Evolutionary conservation across 2,113 vertebrate genomes (phyloP).

Genomic region (Corythaixoides concolor): DNA sequence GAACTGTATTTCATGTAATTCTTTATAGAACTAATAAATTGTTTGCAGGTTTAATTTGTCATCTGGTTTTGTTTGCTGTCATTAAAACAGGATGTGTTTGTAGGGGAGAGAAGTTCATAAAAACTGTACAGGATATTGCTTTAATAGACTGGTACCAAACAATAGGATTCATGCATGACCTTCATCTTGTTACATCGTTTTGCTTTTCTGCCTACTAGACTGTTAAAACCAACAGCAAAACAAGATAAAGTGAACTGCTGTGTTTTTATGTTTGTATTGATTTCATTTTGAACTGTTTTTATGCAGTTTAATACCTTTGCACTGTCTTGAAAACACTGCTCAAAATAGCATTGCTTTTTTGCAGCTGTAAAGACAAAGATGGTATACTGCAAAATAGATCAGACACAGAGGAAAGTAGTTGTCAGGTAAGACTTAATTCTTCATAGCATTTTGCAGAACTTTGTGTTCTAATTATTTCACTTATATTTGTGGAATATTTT

Average conservation of each 20-base stretch:
- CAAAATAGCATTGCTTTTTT: constrained; percentile 41
- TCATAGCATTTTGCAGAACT: constrained; percentile 60
- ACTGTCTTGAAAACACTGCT: not conserved
- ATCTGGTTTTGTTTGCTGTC: not conserved
- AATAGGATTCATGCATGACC: not conserved
- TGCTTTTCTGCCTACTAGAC: constrained; percentile 10
- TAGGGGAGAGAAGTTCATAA: constrained; percentile 45
- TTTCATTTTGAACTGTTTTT: not conserved
- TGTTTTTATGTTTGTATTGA: not conserved
- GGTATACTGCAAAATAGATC: constrained; percentile 99
- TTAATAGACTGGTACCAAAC: constrained; percentile 7
- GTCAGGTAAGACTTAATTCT: constrained; percentile 88
- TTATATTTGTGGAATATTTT: constrained; percentile 72
- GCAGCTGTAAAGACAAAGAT: constrained; percentile 98
- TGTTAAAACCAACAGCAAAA: constrained; percentile 11
- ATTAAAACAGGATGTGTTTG: constrained; percentile 45
- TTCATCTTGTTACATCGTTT: constrained; percentile 4
- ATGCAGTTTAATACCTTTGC: not conserved
- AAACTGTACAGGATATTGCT: constrained; percentile 32
- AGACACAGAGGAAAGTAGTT: constrained; percentile 95
- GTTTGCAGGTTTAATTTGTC: constrained; percentile 23
- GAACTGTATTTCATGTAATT: not conserved
- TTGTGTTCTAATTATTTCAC: constrained; percentile 71
- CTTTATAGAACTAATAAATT: constrained; percentile 9
- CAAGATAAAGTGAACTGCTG: not conserved